These are phyloP conservation scores for Pseudococcus viburni DNA, from an alignment of 2,888 invertebrate species.

Conservation along the genomic window DNA sequence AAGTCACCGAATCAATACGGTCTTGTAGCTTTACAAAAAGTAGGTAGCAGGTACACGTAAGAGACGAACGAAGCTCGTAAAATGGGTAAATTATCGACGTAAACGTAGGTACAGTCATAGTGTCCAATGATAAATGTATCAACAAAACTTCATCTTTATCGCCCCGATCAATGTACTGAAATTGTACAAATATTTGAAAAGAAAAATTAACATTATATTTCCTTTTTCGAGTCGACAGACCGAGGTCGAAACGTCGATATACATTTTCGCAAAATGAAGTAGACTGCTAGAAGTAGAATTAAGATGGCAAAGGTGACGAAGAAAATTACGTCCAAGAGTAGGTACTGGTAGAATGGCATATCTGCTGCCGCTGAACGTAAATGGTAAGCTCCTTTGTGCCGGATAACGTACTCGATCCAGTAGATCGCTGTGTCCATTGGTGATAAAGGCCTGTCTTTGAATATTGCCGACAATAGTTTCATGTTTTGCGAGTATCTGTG, in stretches of 20 bases:
- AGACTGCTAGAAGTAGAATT: not conserved
- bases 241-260: not conserved
- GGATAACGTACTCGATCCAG: conserved; percentile 57
- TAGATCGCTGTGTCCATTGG: conserved; percentile 49
- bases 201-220: not conserved
- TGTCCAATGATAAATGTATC: conserved; percentile 11
- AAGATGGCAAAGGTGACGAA: not conserved
- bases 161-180: conserved; percentile 36
- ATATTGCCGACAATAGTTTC: conserved; percentile 71
- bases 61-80: conserved; percentile 1
- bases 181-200: conserved; percentile 41
- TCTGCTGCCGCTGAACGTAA: conserved; percentile 18
- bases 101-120: not conserved
- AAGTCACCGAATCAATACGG: not conserved
- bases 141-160: conserved; percentile 37
- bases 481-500: conserved; percentile 70
- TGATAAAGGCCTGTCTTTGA: conserved; percentile 70
- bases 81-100: conserved; percentile 7
- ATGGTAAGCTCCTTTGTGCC: conserved; percentile 56
- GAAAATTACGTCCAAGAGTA: conserved; percentile 16
- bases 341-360: conserved; percentile 22
- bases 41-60: not conserved
- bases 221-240: not conserved
- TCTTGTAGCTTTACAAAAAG: not conserved
- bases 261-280: not conserved